Base-by-base conservation (phyloP, 2,888 invertebrate species). In the Aricia artaxerxes region DNA sequence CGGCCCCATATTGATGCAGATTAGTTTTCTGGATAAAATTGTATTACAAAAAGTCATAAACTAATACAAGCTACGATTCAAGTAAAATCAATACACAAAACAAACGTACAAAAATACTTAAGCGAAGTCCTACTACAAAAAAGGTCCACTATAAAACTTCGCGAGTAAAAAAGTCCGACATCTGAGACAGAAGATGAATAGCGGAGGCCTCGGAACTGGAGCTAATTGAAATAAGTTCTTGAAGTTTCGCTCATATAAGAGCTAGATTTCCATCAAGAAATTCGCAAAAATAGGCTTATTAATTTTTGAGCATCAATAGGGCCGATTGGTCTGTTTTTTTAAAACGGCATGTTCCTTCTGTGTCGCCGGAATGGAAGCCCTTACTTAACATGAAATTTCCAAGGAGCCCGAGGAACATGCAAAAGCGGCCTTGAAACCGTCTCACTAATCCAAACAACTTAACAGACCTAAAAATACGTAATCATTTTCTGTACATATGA, bases 201-300 rank as follows among this genome's bases (percentile, higher is more conserved):
- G 69, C 38, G 69, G 35, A 69, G 69, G 69, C 69, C 69, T 69
- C 69, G 69, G 69, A 64, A 64, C 35, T 69, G 35, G 69, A 38
- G 69, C 35, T 69, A 69, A 69, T 69, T 35, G 69, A 69, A 69
- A 69, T 69, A 69, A 69, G 69, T 69, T 69, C 69, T 69, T 69
- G 31, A 38, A 69, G 69, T 69, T 69, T 69, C 38, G 16, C 16
- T 38, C 35, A 69, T 69, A 4, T 69, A 35, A 38, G 35, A 35
- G 31, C 35, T 35, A 64, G 11, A 69, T 35, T 38, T 5, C 31
- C 31, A 69, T 31, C 3, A 64, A 31, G 31, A 64, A 64, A 61
- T n/a, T 16, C 1, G 5, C 60, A 60, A 60, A n/a, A n/a, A 60
- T 44, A 44, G 44, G 57, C 57, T 16, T 16, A 60, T 60, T 60